Evolutionary conservation across 2,113 vertebrate genomes (phyloP), one percentile per base, ranked within the genome.

Genomic region (Heterotis niloticus): DNA sequence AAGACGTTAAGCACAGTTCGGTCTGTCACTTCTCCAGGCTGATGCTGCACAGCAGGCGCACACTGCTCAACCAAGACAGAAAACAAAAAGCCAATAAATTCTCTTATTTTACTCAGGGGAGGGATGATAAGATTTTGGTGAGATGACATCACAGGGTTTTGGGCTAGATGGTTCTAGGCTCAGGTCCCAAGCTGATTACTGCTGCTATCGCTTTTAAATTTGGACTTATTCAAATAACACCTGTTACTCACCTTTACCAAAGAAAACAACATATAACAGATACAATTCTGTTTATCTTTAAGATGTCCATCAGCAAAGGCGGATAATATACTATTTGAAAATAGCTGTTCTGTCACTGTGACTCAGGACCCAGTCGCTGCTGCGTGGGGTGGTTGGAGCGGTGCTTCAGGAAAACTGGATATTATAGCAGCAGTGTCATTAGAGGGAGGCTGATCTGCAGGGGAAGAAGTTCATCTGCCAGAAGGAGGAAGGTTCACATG

Each of bases 1-100:
- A 93, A 86, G 29, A 95, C 87, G 5, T 98, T 98, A 79, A 98
- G 94, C 72, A 98, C 89, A 0, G 93, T 92, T 77, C 85, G 89
- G 72, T 89, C 81, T 34, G 94, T 92, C 84, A 93, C 82, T 75
- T 93, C 87, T 75, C 97, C 96, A 0, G 94, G 96, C 78, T 91
- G 93, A 82, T 82, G 90, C 10, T 89, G 56, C 73, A 86, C 84
- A 1, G 72, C 18, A 1, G 91, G 88, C 83, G 86, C 83, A 68
- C 82, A 34, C 95, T 98, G 83, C 54, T 79, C 84, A 17, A 81
- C 24, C 83, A 16, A 67, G 28, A n/a, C 17, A 60, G 34, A 76
- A 73, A 81, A 67, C 24, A 59, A 80, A 29, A 70, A 18, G 72
- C 14, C 64, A 71, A 80, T 62, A 81, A 3, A 26, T 65, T 2